Conservation (phyloP, 2,888 invertebrate species). For the Cremastinae sp. region DNA sequence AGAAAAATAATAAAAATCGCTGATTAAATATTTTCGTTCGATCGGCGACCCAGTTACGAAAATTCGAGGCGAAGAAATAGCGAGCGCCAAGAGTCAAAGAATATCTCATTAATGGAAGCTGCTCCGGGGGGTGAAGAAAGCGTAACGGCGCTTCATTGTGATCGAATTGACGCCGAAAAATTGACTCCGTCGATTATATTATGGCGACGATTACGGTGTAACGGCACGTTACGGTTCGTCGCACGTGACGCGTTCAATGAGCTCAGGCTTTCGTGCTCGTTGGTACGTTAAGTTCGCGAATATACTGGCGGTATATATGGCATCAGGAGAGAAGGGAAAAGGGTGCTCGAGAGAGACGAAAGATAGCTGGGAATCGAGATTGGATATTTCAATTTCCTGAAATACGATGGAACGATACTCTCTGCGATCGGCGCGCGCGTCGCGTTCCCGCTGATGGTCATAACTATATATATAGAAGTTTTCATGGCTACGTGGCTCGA, state of each 20-base stretch:
- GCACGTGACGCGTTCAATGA: constrained; percentile 27
- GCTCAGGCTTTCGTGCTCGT: constrained; percentile 55
- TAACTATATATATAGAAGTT: constrained; percentile 37
- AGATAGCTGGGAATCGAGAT: constrained; percentile 52
- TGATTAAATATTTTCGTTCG: no score
- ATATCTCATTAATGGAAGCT: no score
- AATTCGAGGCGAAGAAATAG: no score
- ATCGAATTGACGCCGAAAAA: no score
- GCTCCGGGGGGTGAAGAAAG: not conserved
- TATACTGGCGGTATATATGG: no score
- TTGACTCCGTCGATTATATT: not conserved
- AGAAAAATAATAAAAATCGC: no score
- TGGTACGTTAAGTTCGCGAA: constrained; percentile 53
- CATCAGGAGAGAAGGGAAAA: no score
- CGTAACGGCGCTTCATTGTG: not conserved
- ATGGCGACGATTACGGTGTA: not conserved
- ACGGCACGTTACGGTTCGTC: constrained; percentile 12
- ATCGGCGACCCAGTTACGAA: no score
- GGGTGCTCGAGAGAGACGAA: no score
- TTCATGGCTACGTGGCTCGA: constrained; percentile 29
- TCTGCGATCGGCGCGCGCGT: constrained; percentile 48
- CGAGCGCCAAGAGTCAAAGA: no score
- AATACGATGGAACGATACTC: constrained; percentile 36
- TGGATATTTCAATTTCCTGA: constrained; percentile 64
- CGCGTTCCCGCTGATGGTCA: constrained; percentile 48